phyloP scores from a whole-genome alignment of 2,888 invertebrate genomes.

The Tupiocoris notatus region DNA sequence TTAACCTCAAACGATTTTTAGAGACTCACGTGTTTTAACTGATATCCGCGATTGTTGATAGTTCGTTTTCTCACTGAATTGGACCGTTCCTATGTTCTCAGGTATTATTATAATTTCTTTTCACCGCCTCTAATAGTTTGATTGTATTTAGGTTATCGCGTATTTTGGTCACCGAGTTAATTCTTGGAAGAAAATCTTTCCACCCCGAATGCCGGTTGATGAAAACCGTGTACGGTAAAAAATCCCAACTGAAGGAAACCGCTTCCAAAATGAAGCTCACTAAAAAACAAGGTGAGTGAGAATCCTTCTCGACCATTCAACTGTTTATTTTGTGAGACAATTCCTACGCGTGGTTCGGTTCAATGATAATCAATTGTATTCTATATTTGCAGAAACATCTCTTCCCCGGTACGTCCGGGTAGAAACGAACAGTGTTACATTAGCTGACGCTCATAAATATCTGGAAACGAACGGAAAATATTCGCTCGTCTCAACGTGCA shows the following conservation, averaged over 20 bases:
- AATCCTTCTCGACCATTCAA: no score
- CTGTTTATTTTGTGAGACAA: background rate
- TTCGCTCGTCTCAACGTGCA: background rate
- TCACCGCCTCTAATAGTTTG: no score
- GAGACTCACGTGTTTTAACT: no score
- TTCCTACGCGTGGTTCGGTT: background rate
- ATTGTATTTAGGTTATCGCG: conserved; percentile 30
- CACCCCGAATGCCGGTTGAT: background rate
- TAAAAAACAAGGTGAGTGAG: conserved; percentile 24
- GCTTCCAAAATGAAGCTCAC: conserved; percentile 17
- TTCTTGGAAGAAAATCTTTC: conserved; percentile 30
- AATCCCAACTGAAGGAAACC: conserved; percentile 13
- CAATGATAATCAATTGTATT: background rate
- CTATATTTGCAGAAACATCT: conserved; percentile 26
- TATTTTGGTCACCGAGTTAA: conserved; percentile 27
- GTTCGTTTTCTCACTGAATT: no score
- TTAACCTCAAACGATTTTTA: no score
- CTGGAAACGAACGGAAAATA: conserved; percentile 61
- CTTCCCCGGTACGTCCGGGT: conserved; percentile 76
- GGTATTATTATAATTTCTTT: no score
- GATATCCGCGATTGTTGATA: no score
- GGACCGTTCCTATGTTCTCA: no score
- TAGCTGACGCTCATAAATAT: conserved; percentile 59
- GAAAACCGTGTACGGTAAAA: conserved; percentile 21
- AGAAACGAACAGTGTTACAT: conserved; percentile 64